Evolutionary conservation across 2,113 vertebrate genomes (phyloP).

Genomic region (Calidris pygmaea): DNA sequence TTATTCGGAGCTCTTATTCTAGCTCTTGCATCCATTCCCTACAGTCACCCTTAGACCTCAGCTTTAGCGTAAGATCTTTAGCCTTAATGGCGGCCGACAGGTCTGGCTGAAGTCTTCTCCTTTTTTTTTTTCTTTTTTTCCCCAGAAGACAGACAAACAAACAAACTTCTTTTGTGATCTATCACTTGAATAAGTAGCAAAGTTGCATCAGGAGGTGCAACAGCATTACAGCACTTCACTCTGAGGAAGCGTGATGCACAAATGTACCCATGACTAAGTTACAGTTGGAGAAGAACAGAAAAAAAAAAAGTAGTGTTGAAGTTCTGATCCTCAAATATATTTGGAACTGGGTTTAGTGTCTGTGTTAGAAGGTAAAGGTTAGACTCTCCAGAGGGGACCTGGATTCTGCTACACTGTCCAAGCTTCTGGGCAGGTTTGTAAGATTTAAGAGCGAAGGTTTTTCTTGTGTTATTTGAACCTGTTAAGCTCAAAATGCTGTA

Average conservation of each 20-base stretch:
- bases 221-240: background rate
- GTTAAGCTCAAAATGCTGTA: background rate
- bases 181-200: background rate
- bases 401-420: background rate
- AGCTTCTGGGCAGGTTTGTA: background rate
- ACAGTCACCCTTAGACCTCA: background rate
- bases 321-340: background rate
- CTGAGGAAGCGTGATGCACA: background rate
- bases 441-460: background rate
- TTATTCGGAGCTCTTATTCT: background rate
- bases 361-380: background rate
- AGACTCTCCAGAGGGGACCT: background rate
- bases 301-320: background rate
- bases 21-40: background rate
- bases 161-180: background rate
- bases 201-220: background rate
- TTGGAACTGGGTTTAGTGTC: background rate
- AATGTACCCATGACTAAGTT: background rate
- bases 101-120: background rate
- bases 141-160: background rate
- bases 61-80: background rate
- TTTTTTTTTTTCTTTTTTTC: too few species aligned
- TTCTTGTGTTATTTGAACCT: background rate
- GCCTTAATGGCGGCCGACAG: background rate
- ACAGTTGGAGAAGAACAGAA: background rate